phyloP scores from a whole-genome alignment of 2,113 vertebrate species.

The Menura novaehollandiae region DNA sequence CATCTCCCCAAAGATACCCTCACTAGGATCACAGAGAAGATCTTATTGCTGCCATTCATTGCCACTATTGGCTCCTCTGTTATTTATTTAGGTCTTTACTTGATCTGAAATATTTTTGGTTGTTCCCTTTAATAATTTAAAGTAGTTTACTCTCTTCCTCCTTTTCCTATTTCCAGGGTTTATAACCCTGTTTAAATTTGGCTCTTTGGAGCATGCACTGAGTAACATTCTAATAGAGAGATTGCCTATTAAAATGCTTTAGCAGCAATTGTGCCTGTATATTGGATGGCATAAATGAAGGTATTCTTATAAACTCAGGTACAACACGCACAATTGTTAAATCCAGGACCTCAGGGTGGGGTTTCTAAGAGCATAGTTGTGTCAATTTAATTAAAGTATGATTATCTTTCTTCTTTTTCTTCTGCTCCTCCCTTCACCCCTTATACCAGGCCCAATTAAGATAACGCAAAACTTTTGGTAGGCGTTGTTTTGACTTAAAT shows the following conservation, averaged over 20 bases:
- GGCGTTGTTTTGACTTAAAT: not conserved
- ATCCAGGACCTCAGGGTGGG: not conserved
- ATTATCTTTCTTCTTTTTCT: not conserved
- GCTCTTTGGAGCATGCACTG: not conserved
- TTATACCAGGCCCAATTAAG: not conserved
- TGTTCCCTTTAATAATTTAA: not conserved
- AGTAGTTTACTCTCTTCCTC: not conserved
- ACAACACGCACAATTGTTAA: not conserved
- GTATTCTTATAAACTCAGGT: not conserved
- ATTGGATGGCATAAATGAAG: not conserved
- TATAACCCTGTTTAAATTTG: not conserved
- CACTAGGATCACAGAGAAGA: not conserved
- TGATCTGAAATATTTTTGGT: not conserved
- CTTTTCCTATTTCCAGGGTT: not conserved
- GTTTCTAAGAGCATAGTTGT: not conserved
- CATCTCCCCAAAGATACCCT: not conserved
- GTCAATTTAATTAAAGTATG: not conserved
- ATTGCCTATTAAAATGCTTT: not conserved
- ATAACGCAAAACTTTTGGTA: not conserved
- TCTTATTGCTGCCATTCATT: not conserved
- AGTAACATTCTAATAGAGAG: not conserved
- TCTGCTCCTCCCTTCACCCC: not conserved
- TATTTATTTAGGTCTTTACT: not conserved
- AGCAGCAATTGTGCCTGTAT: not conserved
- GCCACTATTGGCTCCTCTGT: not conserved